Base-by-base conservation (phyloP, 2,888 invertebrate species). In the Hydrotaea diabolus region DNA sequence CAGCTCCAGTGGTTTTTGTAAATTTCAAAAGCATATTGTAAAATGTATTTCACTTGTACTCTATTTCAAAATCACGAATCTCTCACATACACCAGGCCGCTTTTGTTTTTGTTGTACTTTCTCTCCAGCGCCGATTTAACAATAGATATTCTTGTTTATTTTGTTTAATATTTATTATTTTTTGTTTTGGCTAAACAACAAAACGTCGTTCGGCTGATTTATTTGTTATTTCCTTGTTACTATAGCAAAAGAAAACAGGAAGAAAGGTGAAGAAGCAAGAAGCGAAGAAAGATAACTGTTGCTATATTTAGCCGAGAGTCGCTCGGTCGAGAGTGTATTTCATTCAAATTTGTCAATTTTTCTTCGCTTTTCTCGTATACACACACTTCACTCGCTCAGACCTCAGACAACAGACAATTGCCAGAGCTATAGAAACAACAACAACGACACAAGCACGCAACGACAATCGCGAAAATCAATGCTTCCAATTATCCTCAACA, bases 21-120 rank as follows among this genome's bases (percentile, higher is more conserved):
- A 85, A 90, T 87, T 90, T 90, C 59, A 90, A 88, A 77, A 90
- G 90, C 90, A 90, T 90, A 85, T 80, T 89, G 62, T 75, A 59
- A 39, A 31, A 31, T 66, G 21, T 66, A 69, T 21, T 66, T 69
- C 69, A 21, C 46, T 59, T 55, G 43, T 9, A 43, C n/a, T 15
- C 13, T 43, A 43, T 49, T 49, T n/a, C 2, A 15, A 49, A 49
- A 49, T 8, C 11, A 62, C 13, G 31, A 62, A 62, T n/a, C n/a
- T n/a, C 36, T 31, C 31, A 31, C 31, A 31, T 7, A 7, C 31
- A 31, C 5, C 62, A 15, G 26, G 17, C n/a, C 26, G 13, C 8
- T 62, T 62, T 62, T 43, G 43, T 15, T 46, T 69, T 23, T 15
- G 13, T 69, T 66, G n/a, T 64, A 13, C 15, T 69, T 2, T n/a